Conservation (phyloP, 92 coral and sea anemone genomes). For the Parazoanthus darwini region DNA sequence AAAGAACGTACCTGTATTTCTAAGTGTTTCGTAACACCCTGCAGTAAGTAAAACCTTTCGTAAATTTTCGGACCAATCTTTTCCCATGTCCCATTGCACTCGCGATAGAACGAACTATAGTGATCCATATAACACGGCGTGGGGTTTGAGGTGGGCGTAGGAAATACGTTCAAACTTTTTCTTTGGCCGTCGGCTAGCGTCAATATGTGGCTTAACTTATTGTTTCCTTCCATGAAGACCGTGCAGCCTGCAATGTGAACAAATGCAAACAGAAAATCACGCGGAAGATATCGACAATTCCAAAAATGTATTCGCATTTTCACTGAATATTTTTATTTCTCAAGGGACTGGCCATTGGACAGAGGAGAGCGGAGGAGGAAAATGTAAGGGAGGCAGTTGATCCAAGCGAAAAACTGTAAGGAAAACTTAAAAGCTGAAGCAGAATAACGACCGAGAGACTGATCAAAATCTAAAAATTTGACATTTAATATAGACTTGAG, state of each 20-base stretch:
- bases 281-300: too few species aligned
- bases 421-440: too few species aligned
- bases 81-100: slow-evolving; percentile 28
- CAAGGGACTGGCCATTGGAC: too few species aligned
- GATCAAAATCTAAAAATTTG: too few species aligned
- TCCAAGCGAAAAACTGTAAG: too few species aligned
- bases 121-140: background rate
- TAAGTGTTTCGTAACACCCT: background rate
- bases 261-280: too few species aligned
- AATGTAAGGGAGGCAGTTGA: too few species aligned
- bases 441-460: too few species aligned
- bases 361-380: too few species aligned
- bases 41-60: background rate
- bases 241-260: background rate
- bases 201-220: background rate
- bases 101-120: slow-evolving; percentile 5
- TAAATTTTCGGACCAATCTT: background rate
- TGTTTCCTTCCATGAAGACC: background rate
- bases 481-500: too few species aligned
- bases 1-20: slow-evolving; percentile 4
- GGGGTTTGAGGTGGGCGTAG: background rate
- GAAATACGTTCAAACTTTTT: background rate
- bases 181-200: slow-evolving; percentile 6
- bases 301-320: too few species aligned
- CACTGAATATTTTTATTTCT: too few species aligned